A percentile compares a stretch with the other conserved stretches of the same genome.
Conservation (phyloP, 2,888 invertebrate species). For the Andricus curvator region DNA sequence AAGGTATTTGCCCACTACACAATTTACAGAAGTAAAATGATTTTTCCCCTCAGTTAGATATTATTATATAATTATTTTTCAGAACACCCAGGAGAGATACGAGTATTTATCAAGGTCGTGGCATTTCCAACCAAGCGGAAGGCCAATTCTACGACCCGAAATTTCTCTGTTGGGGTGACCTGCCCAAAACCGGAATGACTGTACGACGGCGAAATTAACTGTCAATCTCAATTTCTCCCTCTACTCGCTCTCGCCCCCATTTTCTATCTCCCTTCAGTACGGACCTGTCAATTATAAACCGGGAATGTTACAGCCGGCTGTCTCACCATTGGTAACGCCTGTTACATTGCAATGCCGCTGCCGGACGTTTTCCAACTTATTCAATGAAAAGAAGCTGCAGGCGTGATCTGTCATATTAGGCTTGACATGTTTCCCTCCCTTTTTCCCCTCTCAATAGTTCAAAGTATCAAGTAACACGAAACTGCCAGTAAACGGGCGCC, state of each 20-base stretch:
- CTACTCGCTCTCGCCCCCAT: conserved; percentile 35
- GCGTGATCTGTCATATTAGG: conserved; percentile 60
- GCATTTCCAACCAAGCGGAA: conserved; percentile 70
- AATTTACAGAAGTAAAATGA: no score
- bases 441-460: conserved; percentile 8
- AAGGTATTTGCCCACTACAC: no score
- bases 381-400: conserved; percentile 51
- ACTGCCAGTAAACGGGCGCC: not conserved
- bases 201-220: conserved; percentile 75
- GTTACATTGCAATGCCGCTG: conserved; percentile 4
- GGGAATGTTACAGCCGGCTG: conserved; percentile 48
- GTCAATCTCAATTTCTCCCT: conserved; percentile 77
- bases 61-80: not conserved
- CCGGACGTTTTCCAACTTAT: conserved; percentile 12
- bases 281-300: conserved; percentile 57
- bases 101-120: conserved; percentile 40
- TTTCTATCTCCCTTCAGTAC: conserved; percentile 42
- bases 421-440: conserved; percentile 28
- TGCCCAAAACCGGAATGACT: conserved; percentile 62
- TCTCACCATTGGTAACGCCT: conserved; percentile 24
- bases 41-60: not conserved
- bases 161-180: conserved; percentile 61
- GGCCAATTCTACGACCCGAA: conserved; percentile 72
- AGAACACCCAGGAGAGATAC: not conserved
- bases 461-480: conserved; percentile 19